Percentiles rank a stretch among this genome's conserved stretches.
These are phyloP conservation scores for Arctia plantaginis DNA, from an alignment of 2,888 invertebrate genomes.

Conservation along the genomic window DNA sequence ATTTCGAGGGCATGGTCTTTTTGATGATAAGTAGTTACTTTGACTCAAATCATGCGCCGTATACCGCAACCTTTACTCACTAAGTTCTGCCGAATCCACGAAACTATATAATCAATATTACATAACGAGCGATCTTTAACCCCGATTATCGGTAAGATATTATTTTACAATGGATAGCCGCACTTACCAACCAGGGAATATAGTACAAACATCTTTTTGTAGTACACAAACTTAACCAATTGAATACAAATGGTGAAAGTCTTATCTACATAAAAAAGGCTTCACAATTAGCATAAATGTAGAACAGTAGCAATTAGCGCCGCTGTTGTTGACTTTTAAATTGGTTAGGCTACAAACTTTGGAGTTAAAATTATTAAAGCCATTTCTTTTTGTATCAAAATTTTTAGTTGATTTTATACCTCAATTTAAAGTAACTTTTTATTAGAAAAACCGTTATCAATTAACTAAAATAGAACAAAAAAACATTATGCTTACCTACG, in stretches of 20 bases:
- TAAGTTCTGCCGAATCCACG: too few relatives aligned
- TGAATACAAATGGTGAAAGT: neutral
- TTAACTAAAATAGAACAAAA: neutral
- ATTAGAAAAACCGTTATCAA: neutral
- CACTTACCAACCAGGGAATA: neutral
- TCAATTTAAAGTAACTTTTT: neutral
- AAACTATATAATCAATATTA: too few relatives aligned
- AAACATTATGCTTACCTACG: too few relatives aligned
- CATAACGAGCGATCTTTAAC: too few relatives aligned
- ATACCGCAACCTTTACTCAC: too few relatives aligned
- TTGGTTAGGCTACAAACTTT: constrained; percentile 3
- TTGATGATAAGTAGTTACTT: too few relatives aligned
- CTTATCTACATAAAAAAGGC: constrained; percentile 1
- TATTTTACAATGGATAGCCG: too few relatives aligned
- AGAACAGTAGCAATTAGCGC: constrained; percentile 3
- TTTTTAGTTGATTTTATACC: neutral
- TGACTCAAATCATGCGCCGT: too few relatives aligned
- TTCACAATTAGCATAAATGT: neutral
- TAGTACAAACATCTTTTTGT: neutral
- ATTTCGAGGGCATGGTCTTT: too few relatives aligned
- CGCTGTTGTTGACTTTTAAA: constrained; percentile 6
- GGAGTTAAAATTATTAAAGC: neutral
- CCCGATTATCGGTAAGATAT: too few relatives aligned
- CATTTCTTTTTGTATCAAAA: constrained; percentile 2
- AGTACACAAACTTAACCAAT: neutral